Evolutionary conservation across 2,888 invertebrate genomes (phyloP).

Genomic region (Lycocerus yunnanus): DNA sequence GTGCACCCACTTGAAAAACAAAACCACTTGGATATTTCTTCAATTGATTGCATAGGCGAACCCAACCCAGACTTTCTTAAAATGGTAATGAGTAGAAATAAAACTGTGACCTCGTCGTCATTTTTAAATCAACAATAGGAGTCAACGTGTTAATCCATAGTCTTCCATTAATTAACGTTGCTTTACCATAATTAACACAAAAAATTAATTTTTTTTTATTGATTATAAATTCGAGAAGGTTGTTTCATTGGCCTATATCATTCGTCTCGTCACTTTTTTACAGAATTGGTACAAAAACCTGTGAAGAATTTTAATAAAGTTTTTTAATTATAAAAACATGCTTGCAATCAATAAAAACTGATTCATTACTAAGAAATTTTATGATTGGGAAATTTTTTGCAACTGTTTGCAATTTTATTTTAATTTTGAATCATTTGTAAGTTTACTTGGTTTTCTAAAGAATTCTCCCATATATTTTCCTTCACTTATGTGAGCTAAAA

Average conservation of each 20-base stretch:
- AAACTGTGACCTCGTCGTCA: neutral
- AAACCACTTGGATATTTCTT: neutral
- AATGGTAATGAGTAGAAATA: constrained; percentile 2
- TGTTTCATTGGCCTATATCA: neutral
- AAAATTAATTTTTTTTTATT: neutral
- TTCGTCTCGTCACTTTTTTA: neutral
- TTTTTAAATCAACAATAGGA: constrained; percentile 1
- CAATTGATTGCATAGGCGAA: neutral
- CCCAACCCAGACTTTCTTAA: constrained; percentile 4
- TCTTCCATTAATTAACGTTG: neutral
- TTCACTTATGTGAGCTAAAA: too few species aligned
- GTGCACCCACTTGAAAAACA: neutral
- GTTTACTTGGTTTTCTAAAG: too few species aligned
- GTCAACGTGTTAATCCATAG: neutral
- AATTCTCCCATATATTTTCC: too few species aligned
- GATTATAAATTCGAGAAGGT: neutral
- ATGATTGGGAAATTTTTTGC: neutral
- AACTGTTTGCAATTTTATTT: neutral
- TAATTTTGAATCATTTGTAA: too few species aligned
- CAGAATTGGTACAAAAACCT: neutral
- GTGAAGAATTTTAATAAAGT: neutral
- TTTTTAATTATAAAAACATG: neutral
- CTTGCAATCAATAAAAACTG: neutral
- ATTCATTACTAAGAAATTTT: too few species aligned
- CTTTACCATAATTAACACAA: neutral